Evolutionary conservation across 1,140 invertebrate species (phyloP), one percentile per base, ranked within the genome.

Genomic region (Epicauta chinensis): DNA sequence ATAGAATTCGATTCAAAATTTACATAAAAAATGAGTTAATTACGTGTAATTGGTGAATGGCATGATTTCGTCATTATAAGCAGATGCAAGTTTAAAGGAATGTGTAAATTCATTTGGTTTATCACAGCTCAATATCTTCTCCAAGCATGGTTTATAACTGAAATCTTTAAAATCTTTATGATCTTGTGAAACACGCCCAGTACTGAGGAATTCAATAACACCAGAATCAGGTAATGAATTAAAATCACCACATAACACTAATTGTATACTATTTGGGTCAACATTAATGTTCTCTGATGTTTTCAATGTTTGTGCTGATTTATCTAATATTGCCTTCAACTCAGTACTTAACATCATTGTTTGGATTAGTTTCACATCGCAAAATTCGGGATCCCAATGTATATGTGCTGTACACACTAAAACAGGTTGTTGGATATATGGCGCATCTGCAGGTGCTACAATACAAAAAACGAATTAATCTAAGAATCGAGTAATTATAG

Each of bases 301-400:
- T 6, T 75, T 71, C 2, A 77, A 61, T 42, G 79, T 79, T 59
- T 81, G 74, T 39, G 77, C 77, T 34, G 86, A 84, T 70, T 93
- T 86, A 63, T 93, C 89, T 39, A 91, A 76, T 59, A 93, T 91
- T 37, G 78, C 79, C 62, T 86, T 82, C 50, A 92, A 73, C 73
- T 98, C 96, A 70, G 94, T 90, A 74, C 93, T 91, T 53, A 99
- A 75, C 95, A 99, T 98, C 91, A 99, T 98, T 15, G 92, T 97
- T 73, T 99, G 97, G 55, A 99, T 98, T 1, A 99, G 78, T 75
- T 99, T 99, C n/a, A 99, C 97, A 74, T 99, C 97, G 67, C 94
- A 98, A 71, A 89, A 99, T 75, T 99, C 96, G 1, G 97, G 97
- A 79, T 99, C 97, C 97, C 97, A 99, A 74, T 99, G 96, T 53